Base-by-base conservation (phyloP, 2,113 vertebrate genomes). In the Nicator chloris region DNA sequence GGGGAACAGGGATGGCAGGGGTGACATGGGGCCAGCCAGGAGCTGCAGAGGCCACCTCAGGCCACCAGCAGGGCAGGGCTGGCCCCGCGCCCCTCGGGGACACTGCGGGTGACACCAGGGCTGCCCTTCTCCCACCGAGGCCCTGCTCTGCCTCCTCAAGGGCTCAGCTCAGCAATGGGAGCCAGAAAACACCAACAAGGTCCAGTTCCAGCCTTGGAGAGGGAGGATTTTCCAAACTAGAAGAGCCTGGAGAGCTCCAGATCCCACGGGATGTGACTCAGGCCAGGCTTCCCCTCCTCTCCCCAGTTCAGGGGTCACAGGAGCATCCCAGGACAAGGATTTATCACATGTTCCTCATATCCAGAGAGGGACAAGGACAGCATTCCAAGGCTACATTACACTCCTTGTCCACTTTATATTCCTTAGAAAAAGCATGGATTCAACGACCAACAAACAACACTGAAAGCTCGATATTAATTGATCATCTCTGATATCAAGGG, bases 101-200 rank as follows among this genome's bases (percentile, higher is more conserved):
- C 44, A 14, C 18, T 1, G 4, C 8, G 19, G 30, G 20, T 28
- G 45, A 10, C 68, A 44, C 13, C 45, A 33, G 72, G 14, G 33
- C 63, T 42, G 53, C 23, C 35, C 17, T 33, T 39, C 9, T 1
- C 35, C 66, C 69, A 16, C 3, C 10, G 2, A 6, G 39, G 13
- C 35, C 40, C 35, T 5, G 21, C 31, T 7, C 59, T 39, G 51
- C 35, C 53, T 70, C 31, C 6, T 4, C 35, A 37, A 45, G 35
- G 54, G 11, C 37, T 81, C 78, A 18, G 40, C 13, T 65, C 80
- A 30, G 63, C 33, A 18, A 4, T 0, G 2, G 14, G 0, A 61
- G 20, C 9, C 26, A 57, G 44, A 27, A 22, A 23, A 2, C 44
- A 54, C 1, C 4, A 57, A 15, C 12, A 50, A 56, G 72, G 14